phyloP scores from a whole-genome alignment of 1,140 invertebrate species.

The Augochlora pura region DNA sequence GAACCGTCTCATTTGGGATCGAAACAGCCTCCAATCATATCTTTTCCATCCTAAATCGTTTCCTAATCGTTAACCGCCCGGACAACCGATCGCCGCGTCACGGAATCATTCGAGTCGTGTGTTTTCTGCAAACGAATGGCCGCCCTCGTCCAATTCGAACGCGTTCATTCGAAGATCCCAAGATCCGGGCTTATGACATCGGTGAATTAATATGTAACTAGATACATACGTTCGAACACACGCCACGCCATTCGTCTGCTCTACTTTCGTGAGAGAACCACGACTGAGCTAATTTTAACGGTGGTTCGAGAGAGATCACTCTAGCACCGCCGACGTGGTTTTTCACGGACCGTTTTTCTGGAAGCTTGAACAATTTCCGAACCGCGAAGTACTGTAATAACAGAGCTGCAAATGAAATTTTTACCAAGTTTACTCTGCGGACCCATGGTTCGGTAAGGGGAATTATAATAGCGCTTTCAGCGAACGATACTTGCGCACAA shows the following conservation, averaged over 20 bases:
- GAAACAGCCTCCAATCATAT: too few relatives aligned
- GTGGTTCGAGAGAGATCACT: conserved; percentile 63
- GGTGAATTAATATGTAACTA: conserved; percentile 10
- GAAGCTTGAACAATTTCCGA: not conserved
- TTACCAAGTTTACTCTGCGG: too few relatives aligned
- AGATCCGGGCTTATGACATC: too few relatives aligned
- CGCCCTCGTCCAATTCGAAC: too few relatives aligned
- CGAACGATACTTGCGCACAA: too few relatives aligned
- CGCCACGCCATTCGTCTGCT: conserved; percentile 57
- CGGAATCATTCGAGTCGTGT: conserved; percentile 14
- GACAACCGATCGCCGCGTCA: not conserved
- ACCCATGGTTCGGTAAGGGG: too few relatives aligned
- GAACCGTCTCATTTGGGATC: not conserved
- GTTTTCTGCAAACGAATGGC: conserved; percentile 1
- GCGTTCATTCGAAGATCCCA: not conserved
- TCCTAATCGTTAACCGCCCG: too few relatives aligned
- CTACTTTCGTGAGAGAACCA: conserved; percentile 77
- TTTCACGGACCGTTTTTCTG: not conserved
- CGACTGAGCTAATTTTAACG: conserved; percentile 75
- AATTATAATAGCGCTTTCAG: too few relatives aligned
- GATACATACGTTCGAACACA: not conserved
- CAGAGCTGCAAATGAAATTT: too few relatives aligned
- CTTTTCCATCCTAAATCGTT: not conserved
- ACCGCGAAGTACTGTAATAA: too few relatives aligned
- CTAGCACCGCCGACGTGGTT: not conserved